Percentiles rank a stretch among this genome's conserved stretches.
Conservation (phyloP, 2,113 vertebrate species). For the Jacana jacana region DNA sequence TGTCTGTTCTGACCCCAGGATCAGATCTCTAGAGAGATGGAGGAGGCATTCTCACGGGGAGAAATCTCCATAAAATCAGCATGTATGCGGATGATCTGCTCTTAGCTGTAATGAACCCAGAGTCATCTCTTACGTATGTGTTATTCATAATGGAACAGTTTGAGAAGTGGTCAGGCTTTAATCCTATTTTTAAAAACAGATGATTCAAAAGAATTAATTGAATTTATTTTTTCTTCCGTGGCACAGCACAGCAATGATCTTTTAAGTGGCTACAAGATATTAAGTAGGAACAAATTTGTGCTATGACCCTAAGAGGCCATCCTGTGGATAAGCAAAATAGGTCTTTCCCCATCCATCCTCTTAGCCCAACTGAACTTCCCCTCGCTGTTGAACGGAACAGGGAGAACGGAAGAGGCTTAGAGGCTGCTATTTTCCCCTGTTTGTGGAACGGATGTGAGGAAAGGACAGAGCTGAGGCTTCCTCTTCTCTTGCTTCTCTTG, state of each 20-base stretch:
- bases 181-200: constrained; percentile 29
- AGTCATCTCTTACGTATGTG: background rate
- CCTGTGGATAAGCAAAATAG: background rate
- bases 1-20: constrained; percentile 35
- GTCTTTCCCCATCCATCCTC: background rate
- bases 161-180: constrained; percentile 9
- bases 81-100: constrained; percentile 37
- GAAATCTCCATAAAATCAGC: constrained; percentile 50
- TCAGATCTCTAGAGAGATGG: constrained; percentile 10
- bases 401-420: background rate
- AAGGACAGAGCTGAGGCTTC: background rate
- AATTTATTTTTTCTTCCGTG: background rate
- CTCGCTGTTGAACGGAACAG: background rate
- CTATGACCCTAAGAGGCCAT: background rate
- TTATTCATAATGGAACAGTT: constrained; percentile 8
- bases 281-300: background rate
- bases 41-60: constrained; percentile 8
- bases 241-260: background rate
- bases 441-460: background rate
- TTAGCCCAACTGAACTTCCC: background rate
- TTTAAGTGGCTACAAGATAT: background rate
- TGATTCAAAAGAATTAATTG: background rate
- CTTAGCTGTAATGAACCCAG: constrained; percentile 23
- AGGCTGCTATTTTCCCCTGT: background rate
- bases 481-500: background rate